Percentiles rank a stretch among this genome's conserved stretches.
Evolutionary conservation across 2,888 invertebrate species (phyloP).

Genomic region (Elgonia sp.): DNA sequence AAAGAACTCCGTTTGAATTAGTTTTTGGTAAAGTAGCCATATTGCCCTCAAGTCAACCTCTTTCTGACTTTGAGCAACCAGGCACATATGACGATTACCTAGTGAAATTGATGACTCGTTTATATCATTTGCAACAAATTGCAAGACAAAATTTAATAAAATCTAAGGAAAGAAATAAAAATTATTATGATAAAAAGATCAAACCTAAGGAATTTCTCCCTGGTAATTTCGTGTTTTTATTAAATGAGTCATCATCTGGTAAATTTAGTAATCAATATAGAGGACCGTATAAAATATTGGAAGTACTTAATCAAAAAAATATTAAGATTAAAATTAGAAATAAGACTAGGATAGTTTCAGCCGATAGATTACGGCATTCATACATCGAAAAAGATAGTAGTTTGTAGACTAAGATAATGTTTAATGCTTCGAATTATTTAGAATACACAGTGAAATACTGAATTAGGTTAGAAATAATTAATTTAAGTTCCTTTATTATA

Average conservation of each 20-base stretch:
- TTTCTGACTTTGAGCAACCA: neutral
- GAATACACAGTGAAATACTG: too few relatives aligned
- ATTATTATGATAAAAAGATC: neutral
- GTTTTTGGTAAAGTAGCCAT: neutral
- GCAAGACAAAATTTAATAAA: slow-evolving; percentile 21
- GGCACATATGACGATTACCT: slow-evolving; percentile 45
- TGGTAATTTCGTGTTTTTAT: slow-evolving; percentile 29
- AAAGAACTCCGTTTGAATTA: slow-evolving; percentile 27
- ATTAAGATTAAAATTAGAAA: neutral
- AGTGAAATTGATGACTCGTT: neutral
- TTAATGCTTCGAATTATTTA: too few relatives aligned
- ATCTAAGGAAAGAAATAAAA: slow-evolving; percentile 16
- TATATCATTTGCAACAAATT: neutral
- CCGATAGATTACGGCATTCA: neutral
- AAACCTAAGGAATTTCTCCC: slow-evolving; percentile 20
- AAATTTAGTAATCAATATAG: neutral
- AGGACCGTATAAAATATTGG: neutral
- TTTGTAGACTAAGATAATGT: too few relatives aligned
- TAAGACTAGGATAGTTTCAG: neutral
- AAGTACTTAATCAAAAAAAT: neutral
- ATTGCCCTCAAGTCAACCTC: neutral
- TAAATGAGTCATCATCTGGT: slow-evolving; percentile 12
- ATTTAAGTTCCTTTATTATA: too few relatives aligned
- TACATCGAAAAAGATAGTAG: neutral
- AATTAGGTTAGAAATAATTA: too few relatives aligned